phyloP scores from a whole-genome alignment of 2,797 vertebrate species.

The Lateolabrax maculatus region DNA sequence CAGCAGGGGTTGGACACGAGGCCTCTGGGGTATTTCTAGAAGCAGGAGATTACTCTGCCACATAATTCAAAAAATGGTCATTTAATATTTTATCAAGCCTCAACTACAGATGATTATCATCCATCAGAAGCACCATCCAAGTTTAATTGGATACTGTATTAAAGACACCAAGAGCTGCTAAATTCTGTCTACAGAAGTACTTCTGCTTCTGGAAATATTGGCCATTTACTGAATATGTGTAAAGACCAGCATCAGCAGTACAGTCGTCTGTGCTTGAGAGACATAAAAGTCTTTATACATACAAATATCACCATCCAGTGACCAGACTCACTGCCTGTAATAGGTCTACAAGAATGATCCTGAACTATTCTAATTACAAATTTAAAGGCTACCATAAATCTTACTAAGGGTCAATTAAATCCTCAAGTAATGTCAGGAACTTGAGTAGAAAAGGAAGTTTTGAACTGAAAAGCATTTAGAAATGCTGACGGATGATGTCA shows the following conservation, averaged over 20 bases:
- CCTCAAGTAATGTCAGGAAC: too few relatives aligned
- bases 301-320: neutral
- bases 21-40: conserved; percentile 40
- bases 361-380: neutral
- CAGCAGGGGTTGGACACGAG: neutral
- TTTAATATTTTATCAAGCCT: conserved; percentile 54
- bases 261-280: neutral
- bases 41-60: conserved; percentile 44
- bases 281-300: neutral
- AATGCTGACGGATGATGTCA: conserved; percentile 16
- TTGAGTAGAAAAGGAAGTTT: neutral
- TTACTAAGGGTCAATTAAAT: neutral
- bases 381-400: neutral
- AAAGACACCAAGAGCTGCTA: neutral
- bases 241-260: neutral
- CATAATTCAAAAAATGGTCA: conserved; percentile 20
- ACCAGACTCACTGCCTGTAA: neutral
- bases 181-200: neutral
- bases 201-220: conserved; percentile 10
- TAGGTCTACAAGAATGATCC: too few relatives aligned
- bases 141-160: conserved; percentile 27
- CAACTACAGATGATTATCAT: conserved; percentile 8
- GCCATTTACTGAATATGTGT: neutral
- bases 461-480: neutral
- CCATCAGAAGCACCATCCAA: conserved; percentile 11